Base-by-base conservation (phyloP, 2,113 vertebrate species). In the Chlorodrepanis virens region DNA sequence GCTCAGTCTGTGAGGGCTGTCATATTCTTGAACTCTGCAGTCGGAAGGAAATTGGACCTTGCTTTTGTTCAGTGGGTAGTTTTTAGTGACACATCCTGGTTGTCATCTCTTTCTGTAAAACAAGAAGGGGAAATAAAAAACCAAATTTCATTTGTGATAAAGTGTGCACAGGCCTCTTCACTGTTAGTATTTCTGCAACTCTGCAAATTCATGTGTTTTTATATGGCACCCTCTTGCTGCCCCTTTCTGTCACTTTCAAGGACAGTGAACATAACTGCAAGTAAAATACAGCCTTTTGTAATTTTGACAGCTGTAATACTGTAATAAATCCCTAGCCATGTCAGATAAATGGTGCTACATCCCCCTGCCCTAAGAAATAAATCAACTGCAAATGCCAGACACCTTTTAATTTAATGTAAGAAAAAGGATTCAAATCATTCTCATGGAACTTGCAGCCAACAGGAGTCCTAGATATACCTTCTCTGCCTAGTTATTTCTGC, bases 21-120 rank as follows among this genome's bases (percentile, higher is more conserved):
- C 57, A 67, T 3, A 15, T 68, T 91, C 81, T 95, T 65, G 33
- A 72, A 63, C 23, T 47, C 85, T 23, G 53, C 49, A 75, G 64
- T 69, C 63, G 75, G 72, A 86, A 96, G 53, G 50, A 94, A 93
- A 90, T 2, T 18, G 81, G 54, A 52, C 37, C 90, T 91, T 6
- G 39, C 68, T 82, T 92, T 86, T 94, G 93, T 97, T 96, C 54
- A 25, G 35, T 37, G 9, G 28, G 25, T 40, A 64, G 53, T 59
- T 90, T 59, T 97, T 88, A 99, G 86, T 98, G 98, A 96, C 98
- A 98, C 97, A 99, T 98, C 85, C 97, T 97, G 90, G 95, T 78
- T 31, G 98, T 98, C 98, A 98, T 98, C 92, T 99, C 98, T 90
- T 98, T 98, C 98, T 99, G 98, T 69, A 98, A 98, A 95, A 96